phyloP scores from a whole-genome alignment of 2,113 vertebrate genomes.

The Orthonyx spaldingii region DNA sequence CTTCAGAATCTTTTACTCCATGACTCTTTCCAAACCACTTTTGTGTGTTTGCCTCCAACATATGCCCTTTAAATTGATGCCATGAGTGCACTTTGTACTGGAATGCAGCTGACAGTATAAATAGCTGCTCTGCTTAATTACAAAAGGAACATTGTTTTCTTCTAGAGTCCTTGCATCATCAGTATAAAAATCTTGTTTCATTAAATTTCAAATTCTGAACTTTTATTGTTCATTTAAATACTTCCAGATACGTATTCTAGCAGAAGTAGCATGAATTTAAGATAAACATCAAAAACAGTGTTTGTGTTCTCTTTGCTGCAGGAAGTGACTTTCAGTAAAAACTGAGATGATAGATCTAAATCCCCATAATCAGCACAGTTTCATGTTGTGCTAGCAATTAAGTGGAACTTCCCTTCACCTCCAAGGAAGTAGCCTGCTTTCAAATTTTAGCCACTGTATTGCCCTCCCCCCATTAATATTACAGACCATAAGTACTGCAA shows the following conservation, averaged over 20 bases:
- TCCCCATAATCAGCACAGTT: background rate
- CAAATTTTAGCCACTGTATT: background rate
- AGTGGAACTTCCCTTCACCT: background rate
- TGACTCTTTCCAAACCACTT: conserved; percentile 14
- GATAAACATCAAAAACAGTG: background rate
- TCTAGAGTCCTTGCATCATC: background rate
- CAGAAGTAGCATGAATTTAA: background rate
- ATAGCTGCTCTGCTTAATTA: conserved; percentile 38
- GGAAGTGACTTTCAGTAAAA: background rate
- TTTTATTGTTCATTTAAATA: background rate
- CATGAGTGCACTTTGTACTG: conserved; percentile 20
- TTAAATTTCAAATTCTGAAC: background rate
- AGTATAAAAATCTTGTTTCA: background rate
- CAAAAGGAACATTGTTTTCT: conserved; percentile 1
- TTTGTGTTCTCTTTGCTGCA: background rate
- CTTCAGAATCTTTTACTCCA: background rate
- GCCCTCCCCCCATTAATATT: background rate
- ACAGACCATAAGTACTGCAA: background rate
- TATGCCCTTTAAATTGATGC: conserved; percentile 39
- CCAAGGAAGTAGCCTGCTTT: background rate
- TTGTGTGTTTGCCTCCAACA: background rate
- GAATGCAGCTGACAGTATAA: background rate
- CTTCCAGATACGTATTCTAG: background rate
- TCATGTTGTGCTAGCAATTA: background rate
- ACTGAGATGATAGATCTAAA: background rate